Evolutionary conservation across 2,797 vertebrate genomes (phyloP), one percentile per base, ranked within the genome.

Genomic region (Enteromius anoplus): DNA sequence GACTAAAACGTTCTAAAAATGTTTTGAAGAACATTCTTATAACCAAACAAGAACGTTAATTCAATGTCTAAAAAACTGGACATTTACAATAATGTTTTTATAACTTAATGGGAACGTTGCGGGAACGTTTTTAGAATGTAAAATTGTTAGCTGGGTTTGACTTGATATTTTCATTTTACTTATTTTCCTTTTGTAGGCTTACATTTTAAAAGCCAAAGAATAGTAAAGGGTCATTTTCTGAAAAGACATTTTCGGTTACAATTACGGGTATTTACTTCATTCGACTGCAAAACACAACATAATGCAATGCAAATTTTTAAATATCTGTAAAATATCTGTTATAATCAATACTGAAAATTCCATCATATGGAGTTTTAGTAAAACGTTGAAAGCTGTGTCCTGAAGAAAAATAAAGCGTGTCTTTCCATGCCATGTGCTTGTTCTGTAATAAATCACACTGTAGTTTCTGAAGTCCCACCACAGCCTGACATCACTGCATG

Each of bases 401-500:
- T 60, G 1, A 60, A 60, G 23, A 23, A 26, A 60, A 60, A 26
- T 14, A 60, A 26, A 60, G 11, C 34, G 29, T 65, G 62, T 32
- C 14, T 34, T 32, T 65, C 3, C 62, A 65, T 9, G 32, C 29
- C 15, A 3, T 65, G 62, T 34, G 15, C 29, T 19, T 34, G 15
- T 65, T 29, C 62, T 58, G 32, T 10, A 45, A 21, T 66, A 23
- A 64, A 55, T 60, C 21, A 60, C 12, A 34, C 9, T 32, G 9
- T 65, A 40, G 51, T 26, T 55, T 5, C 21, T 21, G 12, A 4
- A 47, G 23, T 65, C 60, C 11, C 53, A 51, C 34, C n/a, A 60
- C 70, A 80, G 71, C 37, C 69, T 60, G 45, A 72, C 45, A 45
- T 81, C 11, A 71, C 51, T 71, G 70, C 17, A 45, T 53, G 23